Percentiles rank a stretch among this genome's conserved stretches.
These are phyloP conservation scores for Pseudopleuronectes americanus DNA, from an alignment of 2,797 vertebrate species.

Conservation along the genomic window DNA sequence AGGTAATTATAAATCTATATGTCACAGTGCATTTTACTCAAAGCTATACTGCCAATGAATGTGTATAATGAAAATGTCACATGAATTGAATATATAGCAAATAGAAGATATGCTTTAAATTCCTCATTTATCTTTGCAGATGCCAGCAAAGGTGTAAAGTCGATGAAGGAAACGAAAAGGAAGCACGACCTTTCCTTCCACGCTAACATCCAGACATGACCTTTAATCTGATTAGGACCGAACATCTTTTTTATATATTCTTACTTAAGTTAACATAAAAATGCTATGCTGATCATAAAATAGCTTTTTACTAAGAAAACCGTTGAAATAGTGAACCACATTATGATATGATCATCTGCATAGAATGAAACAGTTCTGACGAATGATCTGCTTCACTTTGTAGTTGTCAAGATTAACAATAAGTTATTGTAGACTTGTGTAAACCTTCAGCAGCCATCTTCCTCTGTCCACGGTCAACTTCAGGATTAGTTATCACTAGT, in stretches of 20 bases:
- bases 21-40: not conserved
- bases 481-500: not conserved
- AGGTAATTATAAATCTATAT: conserved; percentile 48
- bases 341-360: conserved; percentile 11
- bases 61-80: not conserved
- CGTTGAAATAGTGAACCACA: conserved; percentile 15
- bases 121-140: conserved; percentile 52
- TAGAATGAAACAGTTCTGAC: conserved; percentile 25
- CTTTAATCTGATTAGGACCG: conserved; percentile 3
- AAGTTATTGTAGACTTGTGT: conserved; percentile 23
- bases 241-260: conserved; percentile 27
- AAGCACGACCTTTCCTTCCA: not conserved
- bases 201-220: not conserved
- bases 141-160: conserved; percentile 56
- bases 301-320: conserved; percentile 11
- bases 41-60: not conserved
- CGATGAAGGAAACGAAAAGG: not conserved
- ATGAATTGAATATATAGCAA: not conserved
- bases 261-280: conserved; percentile 18
- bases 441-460: not conserved
- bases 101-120: not conserved
- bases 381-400: conserved; percentile 18
- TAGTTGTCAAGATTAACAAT: conserved; percentile 37
- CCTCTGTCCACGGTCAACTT: not conserved
- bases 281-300: conserved; percentile 8